Conservation (phyloP, 2,797 vertebrate species). For the Acrossocheilus wenchowensis region DNA sequence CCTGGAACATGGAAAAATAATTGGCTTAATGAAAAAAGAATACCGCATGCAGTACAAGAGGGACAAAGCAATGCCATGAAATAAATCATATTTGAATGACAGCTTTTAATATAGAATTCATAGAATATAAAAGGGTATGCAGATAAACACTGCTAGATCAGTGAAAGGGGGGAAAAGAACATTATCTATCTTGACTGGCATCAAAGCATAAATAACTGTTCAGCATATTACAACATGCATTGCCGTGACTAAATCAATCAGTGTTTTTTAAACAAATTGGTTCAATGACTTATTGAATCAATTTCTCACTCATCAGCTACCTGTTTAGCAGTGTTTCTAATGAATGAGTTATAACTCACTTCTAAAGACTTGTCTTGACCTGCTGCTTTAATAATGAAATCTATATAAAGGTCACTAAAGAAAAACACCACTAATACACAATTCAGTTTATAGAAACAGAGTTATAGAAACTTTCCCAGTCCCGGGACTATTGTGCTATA, state of each 20-base stretch:
- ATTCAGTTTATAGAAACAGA: not conserved
- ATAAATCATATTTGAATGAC: not conserved
- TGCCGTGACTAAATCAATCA: not conserved
- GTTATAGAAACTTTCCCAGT: not conserved
- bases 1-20: not conserved
- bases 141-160: too few species aligned
- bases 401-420: not conserved
- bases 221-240: not conserved
- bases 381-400: not conserved
- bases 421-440: not conserved
- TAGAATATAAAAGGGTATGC: too few species aligned
- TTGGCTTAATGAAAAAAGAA: not conserved
- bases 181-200: not conserved
- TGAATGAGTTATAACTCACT: not conserved
- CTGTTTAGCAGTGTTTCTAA: not conserved
- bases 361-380: not conserved
- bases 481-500: not conserved
- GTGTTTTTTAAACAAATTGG: not conserved
- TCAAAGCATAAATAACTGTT: not conserved
- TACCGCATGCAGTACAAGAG: not conserved
- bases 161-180: too few species aligned
- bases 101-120: too few species aligned
- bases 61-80: not conserved
- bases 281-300: not conserved
- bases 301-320: not conserved